These are phyloP conservation scores for Lagria hirta DNA, from an alignment of 2,888 invertebrate genomes.

Conservation along the genomic window DNA sequence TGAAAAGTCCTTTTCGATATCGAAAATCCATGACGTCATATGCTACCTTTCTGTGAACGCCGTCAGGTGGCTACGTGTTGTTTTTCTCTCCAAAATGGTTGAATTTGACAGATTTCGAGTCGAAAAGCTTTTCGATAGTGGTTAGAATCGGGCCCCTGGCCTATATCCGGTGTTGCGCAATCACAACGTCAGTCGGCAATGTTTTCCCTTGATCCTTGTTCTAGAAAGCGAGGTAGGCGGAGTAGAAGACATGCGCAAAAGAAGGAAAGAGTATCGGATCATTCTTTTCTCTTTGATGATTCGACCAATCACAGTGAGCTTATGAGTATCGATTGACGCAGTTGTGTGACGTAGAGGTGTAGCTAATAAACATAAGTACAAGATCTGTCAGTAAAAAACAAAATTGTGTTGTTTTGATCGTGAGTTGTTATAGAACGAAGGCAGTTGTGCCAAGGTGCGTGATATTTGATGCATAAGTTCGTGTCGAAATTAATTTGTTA, in stretches of 20 bases:
- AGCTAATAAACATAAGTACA: background rate
- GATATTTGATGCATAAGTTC: constrained; percentile 6
- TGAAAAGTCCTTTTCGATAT: no score
- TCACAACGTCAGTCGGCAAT: constrained; percentile 16
- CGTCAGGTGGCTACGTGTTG: no score
- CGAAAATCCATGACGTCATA: no score
- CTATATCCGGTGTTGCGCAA: no score
- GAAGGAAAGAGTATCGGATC: constrained; percentile 1
- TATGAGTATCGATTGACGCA: constrained; percentile 23
- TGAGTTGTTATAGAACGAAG: constrained; percentile 18
- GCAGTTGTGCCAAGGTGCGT: constrained; percentile 4
- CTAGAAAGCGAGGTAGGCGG: constrained; percentile 11
- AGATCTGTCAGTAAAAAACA: constrained; percentile 1
- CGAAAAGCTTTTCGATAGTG: no score
- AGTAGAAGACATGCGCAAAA: constrained; percentile 5
- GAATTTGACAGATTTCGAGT: no score
- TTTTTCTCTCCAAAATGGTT: no score
- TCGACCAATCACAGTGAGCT: constrained; percentile 8
- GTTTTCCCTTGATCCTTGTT: constrained; percentile 18
- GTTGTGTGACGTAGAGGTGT: constrained; percentile 15
- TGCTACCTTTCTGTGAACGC: no score
- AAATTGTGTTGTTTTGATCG: constrained; percentile 22
- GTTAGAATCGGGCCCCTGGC: no score
- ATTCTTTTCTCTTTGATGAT: constrained; percentile 5
- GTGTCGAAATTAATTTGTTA: constrained; percentile 6